Percentiles rank a stretch among this genome's conserved stretches.
Evolutionary conservation across 2,797 vertebrate genomes (phyloP).

Genomic region (Aplochiton taeniatus): DNA sequence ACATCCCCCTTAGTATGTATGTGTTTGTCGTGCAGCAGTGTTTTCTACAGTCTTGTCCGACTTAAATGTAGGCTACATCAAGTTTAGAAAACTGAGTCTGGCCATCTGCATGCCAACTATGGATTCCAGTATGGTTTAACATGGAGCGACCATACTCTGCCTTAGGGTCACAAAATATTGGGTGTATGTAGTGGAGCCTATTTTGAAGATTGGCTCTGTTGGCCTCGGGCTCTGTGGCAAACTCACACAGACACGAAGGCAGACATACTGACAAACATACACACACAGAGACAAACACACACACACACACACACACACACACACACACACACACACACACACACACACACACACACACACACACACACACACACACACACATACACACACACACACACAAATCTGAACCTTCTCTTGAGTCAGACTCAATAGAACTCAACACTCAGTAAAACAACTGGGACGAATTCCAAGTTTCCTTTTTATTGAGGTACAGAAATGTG

Average conservation of each 20-base stretch:
- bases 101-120: no score
- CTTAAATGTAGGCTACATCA: neutral
- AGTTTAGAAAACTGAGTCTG: no score
- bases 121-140: neutral
- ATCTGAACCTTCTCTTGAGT: constrained; percentile 7
- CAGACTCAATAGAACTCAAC: constrained; percentile 7
- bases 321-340: neutral
- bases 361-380: constrained; percentile 7
- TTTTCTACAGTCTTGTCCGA: constrained; percentile 33
- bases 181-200: constrained; percentile 20
- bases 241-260: neutral
- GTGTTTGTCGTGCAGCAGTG: no score
- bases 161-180: constrained; percentile 30
- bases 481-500: constrained; percentile 20
- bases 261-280: neutral
- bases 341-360: constrained; percentile 5
- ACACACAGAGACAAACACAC: neutral
- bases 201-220: constrained; percentile 18
- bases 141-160: neutral
- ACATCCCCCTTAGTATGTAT: no score
- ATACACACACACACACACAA: constrained; percentile 12
- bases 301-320: no score
- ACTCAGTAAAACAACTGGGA: constrained; percentile 25
- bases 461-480: constrained; percentile 33
- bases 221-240: constrained; percentile 25